These are phyloP conservation scores for Drosophila engyochracea DNA, from an alignment of 2,888 invertebrate species.

Conservation along the genomic window DNA sequence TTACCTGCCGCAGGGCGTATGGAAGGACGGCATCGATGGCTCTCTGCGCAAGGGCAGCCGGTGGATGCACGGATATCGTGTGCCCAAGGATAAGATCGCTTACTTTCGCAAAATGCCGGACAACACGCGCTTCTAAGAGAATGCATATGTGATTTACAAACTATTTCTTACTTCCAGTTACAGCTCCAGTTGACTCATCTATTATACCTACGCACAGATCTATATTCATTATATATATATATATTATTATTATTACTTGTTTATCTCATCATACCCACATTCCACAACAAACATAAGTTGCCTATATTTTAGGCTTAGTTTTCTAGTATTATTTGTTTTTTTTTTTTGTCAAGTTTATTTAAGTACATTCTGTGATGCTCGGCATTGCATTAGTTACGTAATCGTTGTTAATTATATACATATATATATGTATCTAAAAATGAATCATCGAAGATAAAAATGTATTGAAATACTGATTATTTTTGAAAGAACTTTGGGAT, in stretches of 20 bases:
- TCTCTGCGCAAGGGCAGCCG: conserved; percentile 94
- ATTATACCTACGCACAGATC: not conserved
- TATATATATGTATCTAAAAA: not conserved
- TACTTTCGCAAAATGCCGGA: conserved; percentile 94
- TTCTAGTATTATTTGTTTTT: conserved; percentile 7
- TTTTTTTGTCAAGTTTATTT: conserved; percentile 18
- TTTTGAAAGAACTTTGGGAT: not conserved
- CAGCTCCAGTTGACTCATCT: conserved; percentile 8
- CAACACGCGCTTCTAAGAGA: conserved; percentile 89
- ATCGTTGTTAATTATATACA: not conserved
- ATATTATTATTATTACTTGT: conserved; percentile 36
- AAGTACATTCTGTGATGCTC: conserved; percentile 35
- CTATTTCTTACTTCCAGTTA: not conserved
- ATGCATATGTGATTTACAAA: not conserved
- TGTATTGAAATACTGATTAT: not conserved
- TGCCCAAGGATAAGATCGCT: conserved; percentile 92
- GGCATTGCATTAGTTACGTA: conserved; percentile 21
- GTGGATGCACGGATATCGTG: conserved; percentile 95
- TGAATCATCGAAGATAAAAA: not conserved
- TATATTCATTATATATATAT: conserved; percentile 27
- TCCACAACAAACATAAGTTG: conserved; percentile 12
- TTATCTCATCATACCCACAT: conserved; percentile 28
- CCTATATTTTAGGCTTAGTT: conserved; percentile 8
- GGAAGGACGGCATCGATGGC: conserved; percentile 96
- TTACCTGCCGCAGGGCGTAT: conserved; percentile 95